Percentiles rank a stretch among this genome's conserved stretches.
These are phyloP conservation scores for Alca torda DNA, from an alignment of 2,797 vertebrate species.

Conservation along the genomic window DNA sequence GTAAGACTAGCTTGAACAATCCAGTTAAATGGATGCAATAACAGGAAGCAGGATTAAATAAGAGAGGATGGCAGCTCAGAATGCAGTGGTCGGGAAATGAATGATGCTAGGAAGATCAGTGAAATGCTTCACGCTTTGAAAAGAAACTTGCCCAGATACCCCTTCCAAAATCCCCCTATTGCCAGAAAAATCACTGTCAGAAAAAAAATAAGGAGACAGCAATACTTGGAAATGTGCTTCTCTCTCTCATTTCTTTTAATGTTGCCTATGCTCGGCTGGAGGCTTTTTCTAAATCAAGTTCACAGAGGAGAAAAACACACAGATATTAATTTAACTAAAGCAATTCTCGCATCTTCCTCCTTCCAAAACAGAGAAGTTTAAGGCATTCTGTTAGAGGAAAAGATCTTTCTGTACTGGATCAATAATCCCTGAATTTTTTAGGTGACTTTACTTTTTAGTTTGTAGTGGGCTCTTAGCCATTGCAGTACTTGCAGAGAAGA, in stretches of 20 bases:
- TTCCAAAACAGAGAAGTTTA: not conserved
- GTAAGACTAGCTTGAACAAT: constrained; percentile 23
- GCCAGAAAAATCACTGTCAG: not conserved
- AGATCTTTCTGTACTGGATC: not conserved
- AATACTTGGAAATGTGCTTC: not conserved
- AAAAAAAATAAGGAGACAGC: not conserved
- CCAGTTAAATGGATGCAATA: not conserved
- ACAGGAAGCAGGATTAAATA: constrained; percentile 10
- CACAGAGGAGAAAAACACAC: not conserved
- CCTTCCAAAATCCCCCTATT: not conserved
- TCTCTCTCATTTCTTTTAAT: not conserved
- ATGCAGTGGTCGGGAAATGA: not conserved
- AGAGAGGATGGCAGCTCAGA: not conserved
- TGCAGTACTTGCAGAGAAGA: not conserved
- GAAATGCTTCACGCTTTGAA: not conserved
- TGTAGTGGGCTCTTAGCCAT: not conserved
- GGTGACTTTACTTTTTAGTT: not conserved
- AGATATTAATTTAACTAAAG: not conserved
- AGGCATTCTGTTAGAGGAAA: not conserved
- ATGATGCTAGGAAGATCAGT: not conserved
- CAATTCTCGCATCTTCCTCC: not conserved
- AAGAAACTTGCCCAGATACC: not conserved
- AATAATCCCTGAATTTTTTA: not conserved
- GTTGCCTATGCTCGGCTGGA: not conserved
- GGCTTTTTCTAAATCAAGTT: not conserved